Conservation (phyloP, 2,797 vertebrate genomes). For the Cuculus canorus region DNA sequence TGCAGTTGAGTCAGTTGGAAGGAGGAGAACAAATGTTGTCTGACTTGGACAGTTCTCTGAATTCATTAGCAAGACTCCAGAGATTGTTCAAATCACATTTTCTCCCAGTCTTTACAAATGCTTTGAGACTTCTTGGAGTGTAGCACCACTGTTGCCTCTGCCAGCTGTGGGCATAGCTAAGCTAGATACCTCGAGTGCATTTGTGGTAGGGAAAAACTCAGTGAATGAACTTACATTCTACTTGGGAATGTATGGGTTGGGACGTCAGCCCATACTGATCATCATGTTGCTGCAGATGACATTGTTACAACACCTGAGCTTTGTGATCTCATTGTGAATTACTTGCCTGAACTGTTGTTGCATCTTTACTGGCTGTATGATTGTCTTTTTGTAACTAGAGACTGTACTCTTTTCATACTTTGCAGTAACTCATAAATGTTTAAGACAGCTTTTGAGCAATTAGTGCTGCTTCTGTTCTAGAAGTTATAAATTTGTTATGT, state of each 20-base stretch:
- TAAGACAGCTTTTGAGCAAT: slow-evolving; percentile 61
- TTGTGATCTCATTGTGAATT: neutral
- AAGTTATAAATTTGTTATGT: slow-evolving; percentile 62
- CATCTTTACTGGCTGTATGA: neutral
- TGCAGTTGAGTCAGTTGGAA: neutral
- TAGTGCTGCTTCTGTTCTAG: slow-evolving; percentile 51
- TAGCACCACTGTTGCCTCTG: neutral
- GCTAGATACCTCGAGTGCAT: neutral
- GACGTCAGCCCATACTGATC: neutral
- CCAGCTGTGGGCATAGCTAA: neutral
- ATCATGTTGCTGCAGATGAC: neutral
- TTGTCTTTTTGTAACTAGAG: slow-evolving; percentile 13
- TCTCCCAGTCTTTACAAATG: neutral
- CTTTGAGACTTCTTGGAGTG: neutral
- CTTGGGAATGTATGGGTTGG: neutral
- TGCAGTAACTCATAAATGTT: slow-evolving; percentile 55
- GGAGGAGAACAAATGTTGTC: neutral
- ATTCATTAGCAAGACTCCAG: neutral
- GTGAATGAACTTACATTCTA: neutral
- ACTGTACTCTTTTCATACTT: slow-evolving; percentile 18
- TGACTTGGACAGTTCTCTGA: neutral
- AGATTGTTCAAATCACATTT: neutral
- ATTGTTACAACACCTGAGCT: neutral
- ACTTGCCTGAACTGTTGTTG: neutral
- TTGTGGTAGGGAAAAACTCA: neutral